Percentiles rank a stretch among this genome's conserved stretches.
phyloP scores from a whole-genome alignment of 2,113 vertebrate genomes.

The Anarrhichthys ocellatus region DNA sequence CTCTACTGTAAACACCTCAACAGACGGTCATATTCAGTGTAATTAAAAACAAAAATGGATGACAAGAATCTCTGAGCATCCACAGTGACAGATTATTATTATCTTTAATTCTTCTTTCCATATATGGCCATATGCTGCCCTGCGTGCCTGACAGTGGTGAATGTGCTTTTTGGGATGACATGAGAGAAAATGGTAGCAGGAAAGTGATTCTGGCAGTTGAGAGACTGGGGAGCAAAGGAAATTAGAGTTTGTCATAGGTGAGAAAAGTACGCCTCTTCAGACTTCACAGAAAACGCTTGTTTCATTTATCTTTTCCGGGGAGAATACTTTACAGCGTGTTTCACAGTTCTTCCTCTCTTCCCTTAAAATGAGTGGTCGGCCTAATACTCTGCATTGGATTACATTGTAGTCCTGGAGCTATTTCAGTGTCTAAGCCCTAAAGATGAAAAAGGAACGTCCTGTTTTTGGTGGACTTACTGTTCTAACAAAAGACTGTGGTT shows the following conservation, averaged over 20 bases:
- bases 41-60: neutral
- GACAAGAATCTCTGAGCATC: slow-evolving; percentile 2
- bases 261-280: slow-evolving; percentile 55
- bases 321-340: slow-evolving; percentile 56
- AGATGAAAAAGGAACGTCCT: slow-evolving; percentile 28
- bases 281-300: slow-evolving; percentile 54
- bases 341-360: slow-evolving; percentile 36
- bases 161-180: slow-evolving; percentile 42
- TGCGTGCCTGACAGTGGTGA: neutral
- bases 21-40: neutral
- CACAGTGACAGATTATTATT: slow-evolving; percentile 4
- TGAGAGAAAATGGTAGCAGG: slow-evolving; percentile 32
- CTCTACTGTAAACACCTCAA: neutral
- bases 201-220: slow-evolving; percentile 63
- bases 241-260: slow-evolving; percentile 69
- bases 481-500: slow-evolving; percentile 26
- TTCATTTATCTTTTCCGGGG: slow-evolving; percentile 59
- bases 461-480: slow-evolving; percentile 19
- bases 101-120: slow-evolving; percentile 21
- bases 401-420: slow-evolving; percentile 52
- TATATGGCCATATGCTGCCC: slow-evolving; percentile 21
- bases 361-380: slow-evolving; percentile 23
- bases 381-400: slow-evolving; percentile 48
- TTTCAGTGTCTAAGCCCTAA: slow-evolving; percentile 37
- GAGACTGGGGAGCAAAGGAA: slow-evolving; percentile 54